Percentiles rank a stretch among this genome's conserved stretches.
These are phyloP conservation scores for Danio rerio DNA, from an alignment of 2,113 vertebrate genomes.

Conservation along the genomic window GRCz12tu NC_133199.1:29540501-29541000, in stretches of 20 bases:
- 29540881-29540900: neutral
- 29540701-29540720: constrained; percentile 24
- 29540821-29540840: constrained; percentile 4
- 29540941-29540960: neutral
- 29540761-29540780: constrained; percentile 31
- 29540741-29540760: constrained; percentile 14
- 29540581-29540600: constrained; percentile 8
- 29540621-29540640: neutral
- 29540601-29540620: neutral
- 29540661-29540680: constrained; percentile 7
- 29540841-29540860: constrained; percentile 7
- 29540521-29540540: too few species aligned
- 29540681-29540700: neutral
- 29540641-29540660: constrained; percentile 5
- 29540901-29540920: neutral
- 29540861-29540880: constrained; percentile 33
- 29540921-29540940: neutral
- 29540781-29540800: neutral
- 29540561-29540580: too few species aligned
- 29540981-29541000: neutral
- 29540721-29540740: constrained; percentile 25
- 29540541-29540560: too few species aligned
- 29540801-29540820: constrained; percentile 28
- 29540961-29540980: neutral
- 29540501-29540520: too few species aligned